Conservation (phyloP, 1,140 invertebrate species). For the Ptiloglossa arizonensis region DNA sequence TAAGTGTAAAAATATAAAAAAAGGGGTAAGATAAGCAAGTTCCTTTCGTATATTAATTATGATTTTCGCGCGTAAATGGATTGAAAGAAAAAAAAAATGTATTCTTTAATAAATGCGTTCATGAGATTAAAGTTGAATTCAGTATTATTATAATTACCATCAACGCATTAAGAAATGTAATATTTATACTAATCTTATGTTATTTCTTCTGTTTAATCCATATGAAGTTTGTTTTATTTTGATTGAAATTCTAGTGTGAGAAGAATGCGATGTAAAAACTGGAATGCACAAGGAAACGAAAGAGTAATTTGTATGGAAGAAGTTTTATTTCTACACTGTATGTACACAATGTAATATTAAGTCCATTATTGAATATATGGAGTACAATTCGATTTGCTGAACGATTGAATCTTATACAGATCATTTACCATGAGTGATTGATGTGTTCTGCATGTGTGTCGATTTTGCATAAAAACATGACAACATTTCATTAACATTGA, state of each 20-base stretch:
- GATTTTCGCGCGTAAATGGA: background rate
- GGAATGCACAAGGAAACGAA: background rate
- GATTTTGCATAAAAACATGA: slow-evolving; percentile 48
- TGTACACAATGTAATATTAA: slow-evolving; percentile 5
- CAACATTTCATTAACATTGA: slow-evolving; percentile 14
- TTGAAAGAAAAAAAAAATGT: background rate
- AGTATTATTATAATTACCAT: slow-evolving; percentile 30
- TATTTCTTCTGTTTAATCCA: background rate
- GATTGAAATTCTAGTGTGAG: background rate
- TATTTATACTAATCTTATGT: background rate
- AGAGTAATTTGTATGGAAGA: background rate
- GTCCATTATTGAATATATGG: background rate
- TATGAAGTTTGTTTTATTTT: background rate
- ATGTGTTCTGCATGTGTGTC: background rate
- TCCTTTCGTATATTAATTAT: slow-evolving; percentile 1
- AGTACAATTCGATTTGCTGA: background rate
- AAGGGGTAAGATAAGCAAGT: background rate
- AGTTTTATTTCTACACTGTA: slow-evolving; percentile 6
- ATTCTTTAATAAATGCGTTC: background rate
- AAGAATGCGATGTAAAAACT: background rate
- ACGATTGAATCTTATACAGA: background rate
- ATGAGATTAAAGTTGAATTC: background rate
- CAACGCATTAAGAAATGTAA: background rate
- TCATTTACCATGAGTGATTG: slow-evolving; percentile 30
- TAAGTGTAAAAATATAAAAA: background rate